Evolutionary conservation across 2,888 invertebrate species (phyloP), one percentile per base, ranked within the genome.

Genomic region (Lasioglossum zephyrum): DNA sequence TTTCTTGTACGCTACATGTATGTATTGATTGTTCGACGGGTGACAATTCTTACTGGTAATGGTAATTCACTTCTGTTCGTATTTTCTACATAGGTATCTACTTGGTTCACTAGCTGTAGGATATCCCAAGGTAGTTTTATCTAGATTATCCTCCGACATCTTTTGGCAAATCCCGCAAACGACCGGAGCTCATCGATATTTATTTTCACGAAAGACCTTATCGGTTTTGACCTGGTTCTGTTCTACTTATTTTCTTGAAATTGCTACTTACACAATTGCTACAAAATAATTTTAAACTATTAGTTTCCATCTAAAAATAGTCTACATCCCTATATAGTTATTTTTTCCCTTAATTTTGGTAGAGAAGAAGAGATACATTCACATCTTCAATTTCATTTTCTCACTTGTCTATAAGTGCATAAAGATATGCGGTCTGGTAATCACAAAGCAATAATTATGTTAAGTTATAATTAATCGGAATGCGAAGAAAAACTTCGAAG

Each of bases 61-160:
- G 63, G 63, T 31, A 63, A 63, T 63, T 63, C 60, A 26, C 26
- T 26, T 26, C 26, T 60, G 4, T 60, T 60, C 60, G 22, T 60
- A 60, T 60, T 60, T 60, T 26, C 60, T 60, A 26, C 60, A 60
- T 63, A 57, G n/a, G 22, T 57, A n/a, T n/a, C 22, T 57, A 31
- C 63, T 63, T 63, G 16, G 6, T 63, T 63, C 16, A 5, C 6
- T 31, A 31, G 60, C 13, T 63, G 16, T 31, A 63, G 76, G 77
- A 76, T 72, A 75, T 77, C 47, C 49, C 57, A 75, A 31, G 47
- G 77, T 75, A 73, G 82, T 79, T 85, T 81, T 74, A 47, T 60
- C 73, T 75, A 82, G 80, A 87, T 90, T 90, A 90, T 75, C 78
- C 76, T n/a, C 41, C 47, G 26, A 26, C 47, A 84, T 85, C 81